phyloP scores from a whole-genome alignment of 2,113 vertebrate species.

The Oenanthe melanoleuca region DNA sequence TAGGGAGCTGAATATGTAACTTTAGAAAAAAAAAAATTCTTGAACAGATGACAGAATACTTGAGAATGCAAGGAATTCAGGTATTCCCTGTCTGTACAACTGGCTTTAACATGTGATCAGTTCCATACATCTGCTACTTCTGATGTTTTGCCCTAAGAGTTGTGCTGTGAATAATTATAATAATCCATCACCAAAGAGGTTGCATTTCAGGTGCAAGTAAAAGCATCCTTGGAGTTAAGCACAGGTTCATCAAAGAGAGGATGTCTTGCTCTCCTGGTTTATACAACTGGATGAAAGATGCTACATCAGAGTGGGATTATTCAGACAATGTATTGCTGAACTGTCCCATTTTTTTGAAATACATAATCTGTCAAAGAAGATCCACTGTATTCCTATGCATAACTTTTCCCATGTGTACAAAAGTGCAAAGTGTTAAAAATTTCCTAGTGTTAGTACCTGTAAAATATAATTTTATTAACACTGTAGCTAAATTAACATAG shows the following conservation, averaged over 20 bases:
- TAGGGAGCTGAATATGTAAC: neutral
- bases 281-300: neutral
- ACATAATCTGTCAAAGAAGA: neutral
- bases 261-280: neutral
- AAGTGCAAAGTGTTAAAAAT: neutral
- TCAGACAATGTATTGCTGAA: neutral
- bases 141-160: neutral
- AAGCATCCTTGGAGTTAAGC: neutral
- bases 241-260: neutral
- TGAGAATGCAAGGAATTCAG: neutral
- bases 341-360: neutral
- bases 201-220: neutral
- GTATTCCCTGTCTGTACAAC: neutral
- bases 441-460: neutral
- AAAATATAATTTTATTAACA: neutral
- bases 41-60: neutral
- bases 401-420: neutral
- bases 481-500: neutral
- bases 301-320: neutral
- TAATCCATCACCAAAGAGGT: neutral
- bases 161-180: neutral
- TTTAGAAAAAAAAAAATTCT: neutral
- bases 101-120: neutral
- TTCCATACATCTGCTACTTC: neutral
- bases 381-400: neutral